phyloP scores from a whole-genome alignment of 2,113 vertebrate genomes.

The Cercopithecus mona region DNA sequence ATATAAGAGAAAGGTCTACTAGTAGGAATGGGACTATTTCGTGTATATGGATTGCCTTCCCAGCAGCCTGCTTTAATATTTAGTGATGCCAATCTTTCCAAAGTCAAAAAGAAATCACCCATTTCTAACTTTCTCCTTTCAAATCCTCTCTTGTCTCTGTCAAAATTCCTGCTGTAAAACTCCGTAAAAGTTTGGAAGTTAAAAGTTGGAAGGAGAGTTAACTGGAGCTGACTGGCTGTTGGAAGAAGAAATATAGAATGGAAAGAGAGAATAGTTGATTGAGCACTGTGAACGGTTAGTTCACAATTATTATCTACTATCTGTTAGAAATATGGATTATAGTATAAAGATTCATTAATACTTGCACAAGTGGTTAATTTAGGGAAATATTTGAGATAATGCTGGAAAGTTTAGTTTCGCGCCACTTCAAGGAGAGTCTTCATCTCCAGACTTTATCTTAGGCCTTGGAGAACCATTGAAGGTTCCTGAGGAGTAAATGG shows the following conservation, averaged over 20 bases:
- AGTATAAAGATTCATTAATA: neutral
- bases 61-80: neutral
- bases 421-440: neutral
- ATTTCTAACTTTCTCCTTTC: slow-evolving; percentile 31
- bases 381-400: slow-evolving; percentile 13
- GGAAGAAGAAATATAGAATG: neutral
- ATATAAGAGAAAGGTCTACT: neutral
- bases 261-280: neutral
- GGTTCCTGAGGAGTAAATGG: neutral
- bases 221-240: neutral
- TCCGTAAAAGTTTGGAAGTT: neutral
- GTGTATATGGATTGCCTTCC: neutral
- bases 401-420: neutral
- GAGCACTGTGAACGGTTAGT: neutral
- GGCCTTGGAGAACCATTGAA: neutral
- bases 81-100: neutral
- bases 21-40: neutral
- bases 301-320: neutral
- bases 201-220: neutral
- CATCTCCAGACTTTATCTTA: neutral
- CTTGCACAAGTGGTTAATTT: neutral
- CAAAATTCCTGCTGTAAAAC: neutral
- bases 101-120: neutral
- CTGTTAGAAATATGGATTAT: neutral
- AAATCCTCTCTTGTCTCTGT: neutral